Percentiles rank a stretch among this genome's conserved stretches.
phyloP scores from a whole-genome alignment of 2,797 vertebrate genomes.

The Urocyon cinereoargenteus region DNA sequence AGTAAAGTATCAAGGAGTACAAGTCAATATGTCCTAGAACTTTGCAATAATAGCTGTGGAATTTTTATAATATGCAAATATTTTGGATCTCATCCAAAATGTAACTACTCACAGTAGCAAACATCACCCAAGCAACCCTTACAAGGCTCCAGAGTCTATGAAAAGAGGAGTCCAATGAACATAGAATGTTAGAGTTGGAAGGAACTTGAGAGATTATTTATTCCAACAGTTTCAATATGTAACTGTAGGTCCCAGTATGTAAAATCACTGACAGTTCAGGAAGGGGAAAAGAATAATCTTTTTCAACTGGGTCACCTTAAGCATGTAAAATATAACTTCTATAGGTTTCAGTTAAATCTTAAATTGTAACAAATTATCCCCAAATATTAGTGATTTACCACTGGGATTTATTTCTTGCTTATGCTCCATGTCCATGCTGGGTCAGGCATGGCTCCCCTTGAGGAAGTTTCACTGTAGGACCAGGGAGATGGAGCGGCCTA shows the following conservation, averaged over 20 bases:
- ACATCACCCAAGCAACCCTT: background rate
- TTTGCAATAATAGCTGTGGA: background rate
- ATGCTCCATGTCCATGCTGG: background rate
- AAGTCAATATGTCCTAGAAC: background rate
- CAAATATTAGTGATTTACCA: background rate
- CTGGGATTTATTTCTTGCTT: background rate
- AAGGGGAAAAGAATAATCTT: background rate
- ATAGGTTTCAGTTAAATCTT: background rate
- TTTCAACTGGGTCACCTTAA: background rate
- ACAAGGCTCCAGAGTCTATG: background rate
- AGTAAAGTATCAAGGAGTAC: background rate
- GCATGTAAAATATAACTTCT: background rate
- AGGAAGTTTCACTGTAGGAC: background rate
- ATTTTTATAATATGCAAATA: constrained; percentile 51
- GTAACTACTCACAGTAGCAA: background rate
- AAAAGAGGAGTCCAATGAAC: background rate
- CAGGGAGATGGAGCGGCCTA: background rate
- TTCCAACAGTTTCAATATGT: background rate
- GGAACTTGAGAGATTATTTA: background rate
- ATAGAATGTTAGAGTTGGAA: background rate
- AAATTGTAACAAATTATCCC: background rate
- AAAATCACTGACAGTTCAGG: background rate
- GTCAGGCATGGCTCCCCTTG: background rate
- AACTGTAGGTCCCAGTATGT: background rate
- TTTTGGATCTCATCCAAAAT: constrained; percentile 18